phyloP scores from a whole-genome alignment of 2,888 invertebrate genomes.

The Harpagoxenus sublaevis region DNA sequence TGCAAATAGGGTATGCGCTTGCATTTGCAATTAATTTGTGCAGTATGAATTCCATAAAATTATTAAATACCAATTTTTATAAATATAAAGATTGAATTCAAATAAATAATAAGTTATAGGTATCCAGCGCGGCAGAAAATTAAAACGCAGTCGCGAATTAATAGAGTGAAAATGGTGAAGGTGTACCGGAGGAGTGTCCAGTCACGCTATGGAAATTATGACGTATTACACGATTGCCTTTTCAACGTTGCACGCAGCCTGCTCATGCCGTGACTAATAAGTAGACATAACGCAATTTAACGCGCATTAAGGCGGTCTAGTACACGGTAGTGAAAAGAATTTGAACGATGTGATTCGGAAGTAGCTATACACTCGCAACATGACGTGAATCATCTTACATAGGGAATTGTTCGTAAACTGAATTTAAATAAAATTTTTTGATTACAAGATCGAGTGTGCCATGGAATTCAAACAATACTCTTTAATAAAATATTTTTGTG shows the following conservation, averaged over 20 bases:
- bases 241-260: constrained; percentile 78
- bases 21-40: background rate
- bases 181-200: constrained; percentile 73
- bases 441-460: background rate
- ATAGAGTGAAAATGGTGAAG: constrained; percentile 59
- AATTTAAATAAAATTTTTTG: background rate
- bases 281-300: constrained; percentile 74
- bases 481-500: background rate
- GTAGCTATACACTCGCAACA: constrained; percentile 13
- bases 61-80: background rate
- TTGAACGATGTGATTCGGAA: constrained; percentile 43
- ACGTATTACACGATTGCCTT: constrained; percentile 83
- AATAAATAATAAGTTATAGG: constrained; percentile 23
- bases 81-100: background rate
- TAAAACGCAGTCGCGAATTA: constrained; percentile 70
- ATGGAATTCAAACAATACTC: background rate
- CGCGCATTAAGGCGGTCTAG: constrained; percentile 64
- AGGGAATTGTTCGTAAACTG: background rate
- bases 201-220: constrained; percentile 85
- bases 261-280: constrained; percentile 81
- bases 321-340: constrained; percentile 21
- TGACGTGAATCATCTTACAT: background rate
- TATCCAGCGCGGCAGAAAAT: constrained; percentile 4
- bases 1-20: background rate
- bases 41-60: background rate